phyloP scores from a whole-genome alignment of 2,888 invertebrate genomes.

The Eilema caniola region DNA sequence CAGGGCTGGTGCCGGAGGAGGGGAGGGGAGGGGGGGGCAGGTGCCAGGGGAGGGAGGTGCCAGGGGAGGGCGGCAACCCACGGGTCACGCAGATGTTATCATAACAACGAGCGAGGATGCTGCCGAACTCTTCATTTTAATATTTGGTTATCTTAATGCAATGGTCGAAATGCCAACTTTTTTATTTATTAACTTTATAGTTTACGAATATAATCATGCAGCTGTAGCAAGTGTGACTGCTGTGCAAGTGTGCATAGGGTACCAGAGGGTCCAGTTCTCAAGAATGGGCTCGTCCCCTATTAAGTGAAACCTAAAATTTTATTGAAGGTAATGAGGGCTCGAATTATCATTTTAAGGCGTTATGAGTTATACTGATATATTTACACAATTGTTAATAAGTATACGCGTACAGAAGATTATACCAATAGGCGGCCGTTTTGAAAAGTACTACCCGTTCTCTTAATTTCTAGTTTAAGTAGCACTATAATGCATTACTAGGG shows the following conservation, averaged over 20 bases:
- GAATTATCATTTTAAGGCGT: neutral
- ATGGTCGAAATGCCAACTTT: neutral
- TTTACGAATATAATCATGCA: neutral
- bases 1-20: too few relatives aligned
- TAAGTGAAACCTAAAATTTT: neutral
- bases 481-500: too few relatives aligned
- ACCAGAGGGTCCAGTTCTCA: neutral
- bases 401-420: neutral
- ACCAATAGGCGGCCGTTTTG: neutral
- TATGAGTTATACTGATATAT: too few relatives aligned
- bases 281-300: neutral
- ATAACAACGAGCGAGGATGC: slow-evolving; percentile 2
- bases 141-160: slow-evolving; percentile 1
- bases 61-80: neutral
- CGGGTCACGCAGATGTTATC: slow-evolving; percentile 1
- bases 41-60: neutral
- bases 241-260: too few relatives aligned
- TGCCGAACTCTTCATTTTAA: neutral
- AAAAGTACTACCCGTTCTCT: neutral
- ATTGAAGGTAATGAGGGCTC: neutral
- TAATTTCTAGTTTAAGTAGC: too few relatives aligned
- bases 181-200: neutral
- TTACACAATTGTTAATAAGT: neutral
- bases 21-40: neutral
- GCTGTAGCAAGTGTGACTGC: neutral